Evolutionary conservation across 2,888 invertebrate species (phyloP).

Genomic region (Gastrophysa polygoni): DNA sequence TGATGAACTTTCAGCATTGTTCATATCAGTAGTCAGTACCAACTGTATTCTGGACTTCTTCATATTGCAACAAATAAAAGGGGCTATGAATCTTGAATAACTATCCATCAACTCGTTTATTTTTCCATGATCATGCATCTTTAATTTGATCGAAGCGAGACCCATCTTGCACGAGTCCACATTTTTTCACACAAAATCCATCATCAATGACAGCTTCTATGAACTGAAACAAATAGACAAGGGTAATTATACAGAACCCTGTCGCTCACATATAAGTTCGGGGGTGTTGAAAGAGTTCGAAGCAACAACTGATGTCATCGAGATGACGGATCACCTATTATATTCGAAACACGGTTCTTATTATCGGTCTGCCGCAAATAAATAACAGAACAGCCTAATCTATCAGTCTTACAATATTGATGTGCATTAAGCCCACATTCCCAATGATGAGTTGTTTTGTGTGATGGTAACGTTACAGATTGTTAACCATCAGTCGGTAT

Average conservation of each 20-base stretch:
- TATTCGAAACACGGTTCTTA: conserved; percentile 45
- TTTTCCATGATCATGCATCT: too few species aligned
- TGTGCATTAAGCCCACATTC: conserved; percentile 8
- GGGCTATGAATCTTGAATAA: too few species aligned
- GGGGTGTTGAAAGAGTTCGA: conserved; percentile 35
- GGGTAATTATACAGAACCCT: conserved; percentile 1
- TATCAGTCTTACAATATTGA: conserved; percentile 53
- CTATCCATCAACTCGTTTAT: too few species aligned
- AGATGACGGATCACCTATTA: conserved; percentile 55
- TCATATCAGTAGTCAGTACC: too few species aligned
- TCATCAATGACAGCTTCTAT: not conserved
- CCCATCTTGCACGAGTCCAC: not conserved
- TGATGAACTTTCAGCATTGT: too few species aligned
- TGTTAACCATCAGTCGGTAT: not conserved
- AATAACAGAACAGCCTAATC: conserved; percentile 48
- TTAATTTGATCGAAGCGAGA: too few species aligned
- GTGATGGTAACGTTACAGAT: not conserved
- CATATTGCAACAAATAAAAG: too few species aligned
- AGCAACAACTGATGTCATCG: conserved; percentile 48
- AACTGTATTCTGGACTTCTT: too few species aligned
- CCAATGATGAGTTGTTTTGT: not conserved
- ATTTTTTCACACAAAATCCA: not conserved
- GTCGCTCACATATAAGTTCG: conserved; percentile 15
- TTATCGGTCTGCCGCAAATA: conserved; percentile 44
- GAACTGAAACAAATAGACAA: not conserved